These are phyloP conservation scores for Pyrgus malvae DNA, from an alignment of 2,888 invertebrate genomes.

Conservation along the genomic window DNA sequence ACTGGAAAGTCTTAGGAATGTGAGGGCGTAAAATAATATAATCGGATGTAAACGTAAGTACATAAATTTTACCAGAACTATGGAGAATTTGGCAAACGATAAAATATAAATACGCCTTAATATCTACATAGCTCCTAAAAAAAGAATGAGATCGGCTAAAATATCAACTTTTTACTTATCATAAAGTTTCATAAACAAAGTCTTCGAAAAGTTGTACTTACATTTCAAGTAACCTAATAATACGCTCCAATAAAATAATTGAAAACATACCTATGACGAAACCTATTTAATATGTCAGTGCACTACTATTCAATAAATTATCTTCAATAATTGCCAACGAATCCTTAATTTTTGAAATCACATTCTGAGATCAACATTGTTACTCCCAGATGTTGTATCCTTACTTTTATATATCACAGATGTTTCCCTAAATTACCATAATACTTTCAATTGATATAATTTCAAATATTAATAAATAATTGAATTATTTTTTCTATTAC, in stretches of 20 bases:
- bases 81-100: constrained; percentile 15
- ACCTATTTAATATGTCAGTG: constrained; percentile 8
- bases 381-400: constrained; percentile 70
- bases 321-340: constrained; percentile 36
- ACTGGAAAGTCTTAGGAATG: constrained; percentile 28
- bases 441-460: constrained; percentile 64
- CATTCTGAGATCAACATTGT: constrained; percentile 68
- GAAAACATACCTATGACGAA: constrained; percentile 13
- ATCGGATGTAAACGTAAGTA: constrained; percentile 15
- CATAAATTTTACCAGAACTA: constrained; percentile 5
- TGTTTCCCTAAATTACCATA: constrained; percentile 73
- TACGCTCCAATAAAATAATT: constrained; percentile 12
- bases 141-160: constrained; percentile 61
- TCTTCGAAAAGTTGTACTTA: constrained; percentile 28
- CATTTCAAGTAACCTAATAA: constrained; percentile 26
- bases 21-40: constrained; percentile 26
- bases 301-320: constrained; percentile 28
- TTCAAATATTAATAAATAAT: constrained; percentile 35
- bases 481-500: constrained; percentile 35
- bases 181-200: constrained; percentile 25
- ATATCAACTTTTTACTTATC: constrained; percentile 36
- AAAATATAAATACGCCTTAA: constrained; percentile 36
- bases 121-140: constrained; percentile 51
- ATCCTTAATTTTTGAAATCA: constrained; percentile 52
- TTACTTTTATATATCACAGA: constrained; percentile 76